Evolutionary conservation across 2,797 vertebrate genomes (phyloP).

Genomic region (Tamandua tetradactyla): DNA sequence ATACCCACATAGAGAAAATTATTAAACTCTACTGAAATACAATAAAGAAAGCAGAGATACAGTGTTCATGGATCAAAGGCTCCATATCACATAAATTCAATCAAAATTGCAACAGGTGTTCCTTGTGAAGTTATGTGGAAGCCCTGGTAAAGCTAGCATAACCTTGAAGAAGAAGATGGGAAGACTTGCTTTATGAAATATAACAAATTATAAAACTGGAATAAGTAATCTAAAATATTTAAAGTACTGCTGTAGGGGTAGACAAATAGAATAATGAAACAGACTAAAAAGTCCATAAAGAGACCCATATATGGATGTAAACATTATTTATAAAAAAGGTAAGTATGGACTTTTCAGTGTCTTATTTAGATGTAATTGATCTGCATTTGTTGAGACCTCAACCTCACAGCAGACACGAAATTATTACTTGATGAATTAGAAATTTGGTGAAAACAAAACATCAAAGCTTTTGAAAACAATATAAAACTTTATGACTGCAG

Average conservation of each 20-base stretch:
- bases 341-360: not conserved
- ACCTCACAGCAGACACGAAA: no score
- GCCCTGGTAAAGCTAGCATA: not conserved
- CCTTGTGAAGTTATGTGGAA: not conserved
- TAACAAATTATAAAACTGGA: not conserved
- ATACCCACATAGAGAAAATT: not conserved
- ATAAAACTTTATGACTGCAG: not conserved
- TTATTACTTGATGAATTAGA: not conserved
- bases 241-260: not conserved
- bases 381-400: not conserved
- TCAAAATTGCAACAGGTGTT: not conserved
- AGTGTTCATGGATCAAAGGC: not conserved
- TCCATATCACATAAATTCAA: not conserved
- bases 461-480: not conserved
- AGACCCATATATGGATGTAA: not conserved
- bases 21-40: not conserved
- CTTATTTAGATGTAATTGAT: not conserved
- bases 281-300: not conserved
- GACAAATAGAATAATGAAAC: not conserved
- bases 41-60: not conserved
- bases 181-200: not conserved
- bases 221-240: not conserved
- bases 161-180: not conserved
- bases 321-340: not conserved
- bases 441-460: not conserved